Base-by-base conservation (phyloP, 2,888 invertebrate species). In the Agriopis marginaria region DNA sequence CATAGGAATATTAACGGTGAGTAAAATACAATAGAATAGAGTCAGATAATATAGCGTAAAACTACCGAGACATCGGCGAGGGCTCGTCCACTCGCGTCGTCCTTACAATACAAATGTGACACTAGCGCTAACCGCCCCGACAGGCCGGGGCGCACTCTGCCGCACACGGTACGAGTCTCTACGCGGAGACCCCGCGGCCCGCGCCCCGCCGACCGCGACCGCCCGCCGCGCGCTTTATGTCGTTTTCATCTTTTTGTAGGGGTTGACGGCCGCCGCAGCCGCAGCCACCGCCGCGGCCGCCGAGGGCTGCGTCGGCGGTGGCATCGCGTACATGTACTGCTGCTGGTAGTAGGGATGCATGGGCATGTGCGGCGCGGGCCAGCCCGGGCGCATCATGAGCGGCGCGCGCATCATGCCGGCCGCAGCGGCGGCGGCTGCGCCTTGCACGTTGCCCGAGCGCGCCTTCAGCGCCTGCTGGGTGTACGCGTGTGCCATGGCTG, bases 191-290 rank as follows among this genome's bases (percentile, higher is more conserved):
- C 92, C 92, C 92, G 92, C 92, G 89, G 88, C 90, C 89, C 89
- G 89, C 89, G 87, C 89, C 90, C 89, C 90, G 85, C 89, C 88
- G 86, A 83, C 88, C 89, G 87, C 85, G 86, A 78, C 75, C 76
- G 49, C 71, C 76, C 58, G 17, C 45, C 23, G 23, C 80, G 75
- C 75, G 79, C 83, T 86, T 82, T 97, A 97, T 87, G 97, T 97
- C 83, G 98, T 98, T 95, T 98, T 98, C 96, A 98, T 97, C 95
- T 98, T 98, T 94, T 98, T 98, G 93, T 97, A 98, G 69, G 98
- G 98, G 89, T 97, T 97, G 87, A 97, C 95, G 60, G 90, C 91
- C 71, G 90, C 89, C 70, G 92, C 90, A 50, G 92, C 90, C 72
- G 90, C 87, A 70, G 88, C 86, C 44, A 89, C 88, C 71, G 91